phyloP scores from a whole-genome alignment of 1,140 invertebrate genomes.

The Medauroidea extradentata region DNA sequence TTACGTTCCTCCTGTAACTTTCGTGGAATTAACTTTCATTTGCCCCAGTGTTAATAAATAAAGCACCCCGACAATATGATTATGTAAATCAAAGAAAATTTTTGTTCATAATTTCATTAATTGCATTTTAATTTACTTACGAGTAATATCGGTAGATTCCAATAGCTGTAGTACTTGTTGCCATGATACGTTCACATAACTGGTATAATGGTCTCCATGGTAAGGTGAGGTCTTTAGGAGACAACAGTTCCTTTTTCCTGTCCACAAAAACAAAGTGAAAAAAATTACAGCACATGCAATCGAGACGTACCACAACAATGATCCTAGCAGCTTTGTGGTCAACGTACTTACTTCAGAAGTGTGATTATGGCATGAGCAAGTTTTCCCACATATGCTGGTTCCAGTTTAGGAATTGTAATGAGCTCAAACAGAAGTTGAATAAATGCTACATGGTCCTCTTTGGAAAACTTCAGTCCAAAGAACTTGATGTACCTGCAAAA shows the following conservation, averaged over 20 bases:
- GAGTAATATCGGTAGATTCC: conserved; percentile 60
- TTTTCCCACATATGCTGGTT: conserved; percentile 65
- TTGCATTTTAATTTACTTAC: conserved; percentile 46
- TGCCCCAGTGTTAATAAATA: too few species aligned
- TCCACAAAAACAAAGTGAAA: conserved; percentile 19
- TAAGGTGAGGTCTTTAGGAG: conserved; percentile 72
- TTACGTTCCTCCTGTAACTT: too few species aligned
- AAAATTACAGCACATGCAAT: conserved; percentile 1
- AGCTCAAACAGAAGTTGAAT: conserved; percentile 81
- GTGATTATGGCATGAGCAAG: conserved; percentile 54
- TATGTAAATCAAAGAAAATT: not conserved
- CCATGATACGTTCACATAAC: conserved; percentile 49
- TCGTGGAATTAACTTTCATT: too few species aligned
- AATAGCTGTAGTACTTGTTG: conserved; percentile 48
- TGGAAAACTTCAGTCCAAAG: conserved; percentile 83
- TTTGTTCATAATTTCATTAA: conserved; percentile 1
- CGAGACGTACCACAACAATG: not conserved
- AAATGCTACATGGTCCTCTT: conserved; percentile 84
- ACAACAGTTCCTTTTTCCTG: conserved; percentile 73
- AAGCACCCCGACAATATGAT: not conserved
- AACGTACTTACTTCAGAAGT: conserved; percentile 52
- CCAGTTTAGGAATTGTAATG: conserved; percentile 68
- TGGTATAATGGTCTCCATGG: conserved; percentile 85
- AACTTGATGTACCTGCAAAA: conserved; percentile 67
- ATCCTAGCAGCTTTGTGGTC: not conserved